phyloP scores from a whole-genome alignment of 2,113 vertebrate species.

The Eubucco bourcierii region DNA sequence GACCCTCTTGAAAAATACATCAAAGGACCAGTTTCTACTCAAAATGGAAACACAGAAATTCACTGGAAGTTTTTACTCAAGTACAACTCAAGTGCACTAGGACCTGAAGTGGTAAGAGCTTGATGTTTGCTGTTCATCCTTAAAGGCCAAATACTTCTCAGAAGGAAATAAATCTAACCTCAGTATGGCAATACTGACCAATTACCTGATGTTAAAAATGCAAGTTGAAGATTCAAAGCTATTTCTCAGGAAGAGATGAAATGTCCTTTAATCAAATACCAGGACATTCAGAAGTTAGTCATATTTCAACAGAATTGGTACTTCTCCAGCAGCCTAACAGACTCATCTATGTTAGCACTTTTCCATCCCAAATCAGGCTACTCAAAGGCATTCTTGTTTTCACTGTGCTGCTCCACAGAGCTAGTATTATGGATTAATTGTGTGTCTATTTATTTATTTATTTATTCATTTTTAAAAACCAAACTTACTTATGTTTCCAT shows the following conservation, averaged over 20 bases:
- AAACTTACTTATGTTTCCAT: background rate
- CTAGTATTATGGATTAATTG: background rate
- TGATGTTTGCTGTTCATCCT: background rate
- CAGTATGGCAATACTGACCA: background rate
- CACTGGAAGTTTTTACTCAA: background rate
- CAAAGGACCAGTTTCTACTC: background rate
- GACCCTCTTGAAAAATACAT: background rate
- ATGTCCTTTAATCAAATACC: background rate
- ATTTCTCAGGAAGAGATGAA: background rate
- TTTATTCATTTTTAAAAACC: background rate
- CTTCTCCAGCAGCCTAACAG: background rate
- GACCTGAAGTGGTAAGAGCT: background rate
- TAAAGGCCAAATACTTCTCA: background rate
- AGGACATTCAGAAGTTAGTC: background rate
- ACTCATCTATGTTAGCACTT: background rate
- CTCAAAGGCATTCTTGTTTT: background rate
- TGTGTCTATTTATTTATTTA: background rate
- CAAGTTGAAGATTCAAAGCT: background rate
- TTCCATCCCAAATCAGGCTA: background rate
- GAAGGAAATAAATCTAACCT: background rate
- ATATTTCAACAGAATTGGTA: background rate
- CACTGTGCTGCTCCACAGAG: background rate
- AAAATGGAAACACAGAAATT: background rate
- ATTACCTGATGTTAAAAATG: background rate
- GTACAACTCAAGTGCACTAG: background rate